Conservation (phyloP, 2,797 vertebrate species). For the Buceros bicornis region DNA sequence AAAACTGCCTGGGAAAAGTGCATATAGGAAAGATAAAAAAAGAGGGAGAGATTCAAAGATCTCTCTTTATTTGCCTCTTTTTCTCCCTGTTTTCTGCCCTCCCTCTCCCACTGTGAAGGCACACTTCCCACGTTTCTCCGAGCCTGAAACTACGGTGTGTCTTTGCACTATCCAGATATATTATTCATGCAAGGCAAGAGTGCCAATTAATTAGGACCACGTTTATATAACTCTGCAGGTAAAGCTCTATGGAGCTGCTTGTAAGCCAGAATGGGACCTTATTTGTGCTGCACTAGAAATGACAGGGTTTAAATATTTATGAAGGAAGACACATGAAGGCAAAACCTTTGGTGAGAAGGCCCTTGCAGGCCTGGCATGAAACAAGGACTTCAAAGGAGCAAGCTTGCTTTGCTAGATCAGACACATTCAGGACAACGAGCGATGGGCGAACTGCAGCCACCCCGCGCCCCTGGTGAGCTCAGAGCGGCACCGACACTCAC, state of each 20-base stretch:
- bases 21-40: not conserved
- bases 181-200: slow-evolving; percentile 46
- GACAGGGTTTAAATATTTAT: slow-evolving; percentile 55
- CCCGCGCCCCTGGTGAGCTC: not conserved
- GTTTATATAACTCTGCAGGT: slow-evolving; percentile 61
- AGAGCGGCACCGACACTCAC: not conserved
- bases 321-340: slow-evolving; percentile 15
- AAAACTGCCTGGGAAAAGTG: not conserved
- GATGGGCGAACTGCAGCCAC: not conserved
- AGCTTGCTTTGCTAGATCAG: not conserved
- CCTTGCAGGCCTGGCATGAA: not conserved
- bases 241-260: not conserved
- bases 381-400: slow-evolving; percentile 46
- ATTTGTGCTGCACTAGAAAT: slow-evolving; percentile 5
- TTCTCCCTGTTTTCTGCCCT: not conserved
- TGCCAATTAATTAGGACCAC: slow-evolving; percentile 32
- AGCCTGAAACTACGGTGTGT: not conserved
- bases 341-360: slow-evolving; percentile 28
- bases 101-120: not conserved
- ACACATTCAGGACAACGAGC: not conserved
- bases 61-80: not conserved
- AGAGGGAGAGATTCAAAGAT: not conserved
- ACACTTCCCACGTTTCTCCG: not conserved
- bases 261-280: not conserved
- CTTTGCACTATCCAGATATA: slow-evolving; percentile 41